Conservation (phyloP, 2,797 vertebrate genomes). For the Moxostoma hubbsi region DNA sequence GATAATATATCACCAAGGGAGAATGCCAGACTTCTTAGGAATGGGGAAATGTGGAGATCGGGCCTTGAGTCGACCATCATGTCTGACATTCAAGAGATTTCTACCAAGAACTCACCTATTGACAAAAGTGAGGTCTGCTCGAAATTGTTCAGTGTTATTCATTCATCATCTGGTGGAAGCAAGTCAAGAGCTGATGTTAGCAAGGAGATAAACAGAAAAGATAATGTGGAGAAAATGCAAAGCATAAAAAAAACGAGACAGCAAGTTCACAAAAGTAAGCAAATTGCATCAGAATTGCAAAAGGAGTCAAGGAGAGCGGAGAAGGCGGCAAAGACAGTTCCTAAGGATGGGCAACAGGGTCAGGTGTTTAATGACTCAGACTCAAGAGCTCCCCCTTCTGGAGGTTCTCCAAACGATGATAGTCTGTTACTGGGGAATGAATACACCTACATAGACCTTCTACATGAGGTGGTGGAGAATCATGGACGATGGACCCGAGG, state of each 20-base stretch:
- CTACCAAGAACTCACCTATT: neutral
- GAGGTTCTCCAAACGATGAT: constrained; percentile 67
- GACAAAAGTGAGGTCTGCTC: constrained; percentile 10
- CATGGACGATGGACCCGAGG: constrained; percentile 82
- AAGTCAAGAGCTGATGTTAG: neutral
- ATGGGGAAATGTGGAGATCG: neutral
- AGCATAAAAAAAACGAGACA: neutral
- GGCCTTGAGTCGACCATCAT: neutral
- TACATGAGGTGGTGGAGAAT: constrained; percentile 83
- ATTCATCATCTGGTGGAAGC: constrained; percentile 1
- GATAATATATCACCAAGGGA: neutral
- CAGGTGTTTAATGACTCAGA: neutral
- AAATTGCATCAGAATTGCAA: neutral
- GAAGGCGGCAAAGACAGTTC: neutral
- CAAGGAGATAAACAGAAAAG: neutral
- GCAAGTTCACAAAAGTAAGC: neutral
- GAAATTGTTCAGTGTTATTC: constrained; percentile 9
- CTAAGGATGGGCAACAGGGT: constrained; percentile 14
- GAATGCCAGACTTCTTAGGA: neutral
- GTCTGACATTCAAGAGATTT: neutral
- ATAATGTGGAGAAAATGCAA: neutral
- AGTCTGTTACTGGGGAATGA: constrained; percentile 67
- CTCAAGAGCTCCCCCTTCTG: constrained; percentile 53
- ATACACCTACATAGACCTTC: constrained; percentile 75
- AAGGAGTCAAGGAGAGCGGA: constrained; percentile 12